phyloP scores from a whole-genome alignment of 2,888 invertebrate genomes.

The Agriotes lineatus region DNA sequence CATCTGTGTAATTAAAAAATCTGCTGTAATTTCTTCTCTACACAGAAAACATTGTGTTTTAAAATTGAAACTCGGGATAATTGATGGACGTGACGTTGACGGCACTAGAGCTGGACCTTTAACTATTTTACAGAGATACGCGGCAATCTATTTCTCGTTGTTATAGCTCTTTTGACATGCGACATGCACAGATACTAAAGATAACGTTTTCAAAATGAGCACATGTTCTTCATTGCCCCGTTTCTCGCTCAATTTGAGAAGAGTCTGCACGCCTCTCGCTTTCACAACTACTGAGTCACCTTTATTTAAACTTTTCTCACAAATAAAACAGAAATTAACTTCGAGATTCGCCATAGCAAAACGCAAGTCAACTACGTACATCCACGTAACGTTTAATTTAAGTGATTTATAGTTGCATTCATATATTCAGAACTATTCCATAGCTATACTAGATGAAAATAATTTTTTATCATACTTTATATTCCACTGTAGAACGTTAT shows the following conservation, averaged over 20 bases:
- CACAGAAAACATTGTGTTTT: conserved; percentile 30
- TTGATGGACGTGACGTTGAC: conserved; percentile 17
- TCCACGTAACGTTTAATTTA: too few species aligned
- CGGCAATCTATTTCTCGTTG: conserved; percentile 35
- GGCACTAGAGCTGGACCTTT: conserved; percentile 7
- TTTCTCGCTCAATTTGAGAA: conserved; percentile 31
- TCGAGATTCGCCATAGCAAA: neutral
- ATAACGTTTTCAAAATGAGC: conserved; percentile 20
- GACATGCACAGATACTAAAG: conserved; percentile 32
- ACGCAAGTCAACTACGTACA: neutral
- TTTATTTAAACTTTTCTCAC: conserved; percentile 30
- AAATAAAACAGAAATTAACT: conserved; percentile 29
- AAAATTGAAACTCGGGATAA: conserved; percentile 18
- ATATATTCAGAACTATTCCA: too few species aligned
- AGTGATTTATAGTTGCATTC: too few species aligned
- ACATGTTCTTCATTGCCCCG: conserved; percentile 21
- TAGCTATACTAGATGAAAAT: too few species aligned
- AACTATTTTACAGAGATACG: conserved; percentile 4
- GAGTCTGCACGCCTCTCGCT: conserved; percentile 33
- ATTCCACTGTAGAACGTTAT: too few species aligned
- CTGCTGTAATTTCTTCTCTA: conserved; percentile 26
- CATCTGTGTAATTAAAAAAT: conserved; percentile 26
- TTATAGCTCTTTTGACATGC: conserved; percentile 38
- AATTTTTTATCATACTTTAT: too few species aligned
- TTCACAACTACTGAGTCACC: conserved; percentile 24